Base-by-base conservation (phyloP, 2,888 invertebrate species). In the Graphium colonna region DNA sequence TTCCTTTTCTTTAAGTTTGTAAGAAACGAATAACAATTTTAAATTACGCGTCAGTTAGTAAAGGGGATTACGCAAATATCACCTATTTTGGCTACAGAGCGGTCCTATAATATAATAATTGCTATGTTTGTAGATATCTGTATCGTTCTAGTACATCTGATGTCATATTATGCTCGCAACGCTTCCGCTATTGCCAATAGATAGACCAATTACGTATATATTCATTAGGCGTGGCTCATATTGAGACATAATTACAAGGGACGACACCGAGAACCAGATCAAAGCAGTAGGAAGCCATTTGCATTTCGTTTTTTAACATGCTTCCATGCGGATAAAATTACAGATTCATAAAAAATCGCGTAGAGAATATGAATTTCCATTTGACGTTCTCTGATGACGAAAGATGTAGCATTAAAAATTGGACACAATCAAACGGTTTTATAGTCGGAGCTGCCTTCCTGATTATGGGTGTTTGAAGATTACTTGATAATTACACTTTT, bases 131-230 rank as follows among this genome's bases (percentile, higher is more conserved):
- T 18, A 16, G 21, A 21, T 38, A 17, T 16, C 7, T 49, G 38
- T 44, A 18, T 45, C 10, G 12, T 44, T 33, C 15, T 10, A 18
- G 51, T 43, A 53, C 49, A 53, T 49, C 46, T 50, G 51, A 56
- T 51, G 54, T 59, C 59, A 63, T 62, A 60, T 58, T 63, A 59
- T 60, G 47, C 17, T n/a, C 17, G 39, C 15, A 49, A 46, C 61
- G 62, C 75, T 77, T 79, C 73, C 72, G 72, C 64, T 64, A 72
- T 64, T 51, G 57, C 57, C 33, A 51, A 57, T 60, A 61, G 60
- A 64, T 64, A 56, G 56, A 63, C 67, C 73, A 79, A 77, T 81
- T 75, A 78, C 64, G 58, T 59, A 61, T 65, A 78, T 76, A 75
- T 75, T 72, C 68, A 78, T 75, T 67, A 69, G 64, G 60, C 55